Evolutionary conservation across 2,797 vertebrate genomes (phyloP).

Genomic region (Helostoma temminkii): DNA sequence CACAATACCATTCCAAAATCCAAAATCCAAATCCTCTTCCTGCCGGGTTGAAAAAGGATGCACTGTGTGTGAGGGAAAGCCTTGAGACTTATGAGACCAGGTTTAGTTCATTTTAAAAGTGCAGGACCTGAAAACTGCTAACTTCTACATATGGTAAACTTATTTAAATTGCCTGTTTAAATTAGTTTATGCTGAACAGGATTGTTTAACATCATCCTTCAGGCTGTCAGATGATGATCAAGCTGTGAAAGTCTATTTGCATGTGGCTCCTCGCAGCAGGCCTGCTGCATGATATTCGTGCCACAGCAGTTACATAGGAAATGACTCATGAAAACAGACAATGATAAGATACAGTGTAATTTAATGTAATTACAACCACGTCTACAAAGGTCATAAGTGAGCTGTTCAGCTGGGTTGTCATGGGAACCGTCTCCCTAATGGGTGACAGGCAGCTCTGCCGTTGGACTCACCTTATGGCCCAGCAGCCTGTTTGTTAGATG

Average conservation of each 20-base stretch:
- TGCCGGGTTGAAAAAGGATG: constrained; percentile 11
- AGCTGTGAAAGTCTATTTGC: constrained; percentile 20
- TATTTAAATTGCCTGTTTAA: neutral
- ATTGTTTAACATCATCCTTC: constrained; percentile 1
- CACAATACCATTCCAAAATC: constrained; percentile 3
- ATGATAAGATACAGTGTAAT: constrained; percentile 58
- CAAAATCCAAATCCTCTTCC: constrained; percentile 24
- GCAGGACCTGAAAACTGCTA: neutral
- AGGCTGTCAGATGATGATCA: constrained; percentile 2
- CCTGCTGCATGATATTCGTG: constrained; percentile 17
- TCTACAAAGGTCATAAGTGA: constrained; percentile 73
- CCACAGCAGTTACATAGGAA: constrained; percentile 30
- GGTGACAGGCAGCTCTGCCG: constrained; percentile 33
- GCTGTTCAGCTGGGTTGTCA: constrained; percentile 65
- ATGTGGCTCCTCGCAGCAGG: constrained; percentile 27
- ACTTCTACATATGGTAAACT: neutral
- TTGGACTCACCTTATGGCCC: constrained; percentile 45
- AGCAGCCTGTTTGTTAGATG: constrained; percentile 26
- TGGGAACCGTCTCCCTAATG: constrained; percentile 67
- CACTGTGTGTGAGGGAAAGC: neutral
- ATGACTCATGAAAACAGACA: constrained; percentile 58
- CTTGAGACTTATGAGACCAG: neutral
- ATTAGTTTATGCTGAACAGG: neutral
- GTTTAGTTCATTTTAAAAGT: too few species aligned
- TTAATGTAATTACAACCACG: constrained; percentile 65